Conservation (phyloP, 2,888 invertebrate genomes). For the Ferdinandea cuprea region DNA sequence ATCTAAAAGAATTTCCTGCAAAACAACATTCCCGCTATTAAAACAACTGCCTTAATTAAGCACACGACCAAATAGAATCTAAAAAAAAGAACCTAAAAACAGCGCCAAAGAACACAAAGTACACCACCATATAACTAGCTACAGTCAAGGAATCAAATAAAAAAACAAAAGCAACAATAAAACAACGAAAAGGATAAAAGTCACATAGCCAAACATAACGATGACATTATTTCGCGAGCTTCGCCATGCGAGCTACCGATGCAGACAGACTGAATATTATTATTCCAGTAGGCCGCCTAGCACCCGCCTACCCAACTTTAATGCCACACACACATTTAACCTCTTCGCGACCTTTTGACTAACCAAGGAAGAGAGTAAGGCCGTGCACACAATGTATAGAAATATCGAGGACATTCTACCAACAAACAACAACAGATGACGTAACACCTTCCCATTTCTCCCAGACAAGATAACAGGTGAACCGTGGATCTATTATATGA, state of each 20-base stretch:
- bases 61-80: constrained; percentile 3
- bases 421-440: constrained; percentile 29
- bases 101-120: constrained; percentile 7
- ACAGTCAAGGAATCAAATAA: neutral
- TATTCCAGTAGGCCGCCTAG: constrained; percentile 53
- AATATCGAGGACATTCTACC: constrained; percentile 26
- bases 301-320: constrained; percentile 30
- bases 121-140: neutral
- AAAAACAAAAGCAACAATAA: too few species aligned
- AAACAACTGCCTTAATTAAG: constrained; percentile 21
- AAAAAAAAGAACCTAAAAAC: neutral
- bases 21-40: constrained; percentile 1
- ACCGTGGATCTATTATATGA: constrained; percentile 36
- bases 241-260: constrained; percentile 49
- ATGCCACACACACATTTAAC: constrained; percentile 42
- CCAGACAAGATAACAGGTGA: constrained; percentile 54
- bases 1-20: neutral
- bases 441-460: constrained; percentile 23
- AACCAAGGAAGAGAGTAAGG: constrained; percentile 33
- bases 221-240: constrained; percentile 41
- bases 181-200: neutral
- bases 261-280: constrained; percentile 51
- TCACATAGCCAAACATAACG: neutral
- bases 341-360: constrained; percentile 54
- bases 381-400: constrained; percentile 15